Evolutionary conservation across 2,797 vertebrate genomes (phyloP).

Genomic region (Myripristis murdjan): DNA sequence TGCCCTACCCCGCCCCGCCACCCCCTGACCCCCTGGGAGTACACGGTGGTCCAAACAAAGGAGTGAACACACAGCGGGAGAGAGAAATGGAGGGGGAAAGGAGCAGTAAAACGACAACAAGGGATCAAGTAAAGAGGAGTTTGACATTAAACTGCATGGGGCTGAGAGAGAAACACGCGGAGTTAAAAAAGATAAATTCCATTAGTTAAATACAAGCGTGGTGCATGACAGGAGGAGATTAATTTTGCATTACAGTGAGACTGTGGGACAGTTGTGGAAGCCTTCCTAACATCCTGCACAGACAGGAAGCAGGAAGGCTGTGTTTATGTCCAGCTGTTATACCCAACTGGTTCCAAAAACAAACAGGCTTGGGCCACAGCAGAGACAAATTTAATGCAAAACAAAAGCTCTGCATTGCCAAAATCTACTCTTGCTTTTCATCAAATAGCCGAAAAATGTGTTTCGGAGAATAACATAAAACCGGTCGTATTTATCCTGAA

Average conservation of each 20-base stretch:
- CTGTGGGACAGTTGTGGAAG: background rate
- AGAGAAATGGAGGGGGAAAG: no score
- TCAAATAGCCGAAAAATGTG: background rate
- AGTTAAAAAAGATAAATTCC: constrained; percentile 2
- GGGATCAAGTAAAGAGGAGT: background rate
- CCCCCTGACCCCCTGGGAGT: constrained; percentile 30
- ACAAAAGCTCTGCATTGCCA: background rate
- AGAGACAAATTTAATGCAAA: constrained; percentile 19
- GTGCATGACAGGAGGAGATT: background rate
- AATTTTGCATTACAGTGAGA: no score
- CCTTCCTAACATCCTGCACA: constrained; percentile 33
- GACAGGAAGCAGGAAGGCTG: constrained; percentile 59
- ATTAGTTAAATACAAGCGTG: background rate
- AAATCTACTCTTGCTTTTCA: constrained; percentile 8
- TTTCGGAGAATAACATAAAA: no score
- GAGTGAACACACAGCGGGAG: constrained; percentile 22
- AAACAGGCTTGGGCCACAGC: constrained; percentile 37
- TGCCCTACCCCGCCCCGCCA: constrained; percentile 38
- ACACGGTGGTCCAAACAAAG: constrained; percentile 51
- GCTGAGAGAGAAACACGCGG: background rate
- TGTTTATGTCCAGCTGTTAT: constrained; percentile 52
- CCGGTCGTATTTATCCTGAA: no score
- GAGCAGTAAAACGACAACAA: constrained; percentile 1
- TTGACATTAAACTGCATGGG: background rate
- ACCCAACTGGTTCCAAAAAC: constrained; percentile 50